These are phyloP conservation scores for Phlogophora meticulosa DNA, from an alignment of 2,888 invertebrate genomes.

Conservation along the genomic window DNA sequence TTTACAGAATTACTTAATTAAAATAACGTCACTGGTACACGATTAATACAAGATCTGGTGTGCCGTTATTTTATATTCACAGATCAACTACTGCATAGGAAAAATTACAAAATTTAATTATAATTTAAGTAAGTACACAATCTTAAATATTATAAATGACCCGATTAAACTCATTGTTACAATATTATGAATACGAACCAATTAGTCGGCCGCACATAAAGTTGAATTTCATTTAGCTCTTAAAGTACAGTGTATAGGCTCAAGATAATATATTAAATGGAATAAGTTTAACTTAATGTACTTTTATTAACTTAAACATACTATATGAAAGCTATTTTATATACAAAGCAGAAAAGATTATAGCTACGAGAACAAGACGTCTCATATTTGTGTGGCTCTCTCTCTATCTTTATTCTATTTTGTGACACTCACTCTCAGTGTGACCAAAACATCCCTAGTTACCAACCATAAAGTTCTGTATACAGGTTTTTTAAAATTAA, in stretches of 20 bases:
- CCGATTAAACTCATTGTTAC: neutral
- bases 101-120: neutral
- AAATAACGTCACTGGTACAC: neutral
- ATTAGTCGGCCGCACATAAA: neutral
- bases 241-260: neutral
- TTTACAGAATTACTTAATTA: too few relatives aligned
- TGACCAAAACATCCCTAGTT: too few relatives aligned
- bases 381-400: too few relatives aligned
- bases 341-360: conserved; percentile 3
- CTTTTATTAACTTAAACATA: too few relatives aligned
- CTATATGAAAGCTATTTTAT: neutral
- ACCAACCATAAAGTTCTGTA: too few relatives aligned
- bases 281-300: neutral
- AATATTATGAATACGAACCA: neutral
- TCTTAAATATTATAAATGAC: neutral
- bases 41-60: neutral
- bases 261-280: neutral
- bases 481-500: too few relatives aligned
- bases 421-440: too few relatives aligned
- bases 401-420: too few relatives aligned
- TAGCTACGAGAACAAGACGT: rapidly evolving
- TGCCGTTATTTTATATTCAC: neutral
- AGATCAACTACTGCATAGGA: conserved; percentile 19
- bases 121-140: neutral
- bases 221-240: neutral